Evolutionary conservation across 2,113 vertebrate genomes (phyloP), one percentile per base, ranked within the genome.

Genomic region (Muscicapa adusta): DNA sequence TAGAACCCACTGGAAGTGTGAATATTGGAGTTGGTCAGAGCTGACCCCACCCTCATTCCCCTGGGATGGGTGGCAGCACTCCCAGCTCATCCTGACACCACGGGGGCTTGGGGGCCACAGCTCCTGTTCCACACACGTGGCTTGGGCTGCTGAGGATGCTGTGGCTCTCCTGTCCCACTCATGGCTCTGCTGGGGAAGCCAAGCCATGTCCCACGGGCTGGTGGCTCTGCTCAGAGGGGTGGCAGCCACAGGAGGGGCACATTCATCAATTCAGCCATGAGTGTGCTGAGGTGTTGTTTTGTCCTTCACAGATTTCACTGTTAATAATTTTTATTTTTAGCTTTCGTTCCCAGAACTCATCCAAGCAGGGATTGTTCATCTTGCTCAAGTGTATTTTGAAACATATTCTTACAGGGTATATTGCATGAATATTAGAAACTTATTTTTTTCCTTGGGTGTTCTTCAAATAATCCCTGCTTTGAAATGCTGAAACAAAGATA

Each of bases 91-190:
- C 29, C 5, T 20, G 36, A 4, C 57, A 33, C 4, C 45, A 3
- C 9, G 18, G 34, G 23, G 29, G 1, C 17, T n/a, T 40, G 58
- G 47, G 51, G 63, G 33, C n/a, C 14, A 15, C 54, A 43, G 38
- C 71, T 42, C 45, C 48, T 0, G 13, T 10, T n/a, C 7, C 43
- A 36, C 3, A 1, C 1, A 2, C 6, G 4, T 34, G 31, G 14
- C 24, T 48, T 10, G 75, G 71, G 36, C 53, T 58, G 36, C 18
- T 28, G 36, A 43, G 45, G 62, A 5, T 12, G 15, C 14, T 23
- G 47, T 42, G 43, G 61, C 36, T 67, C 36, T 50, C 12, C 33
- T 40, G 24, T 15, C 15, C 28, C 70, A 12, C n/a, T 23, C 28
- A 1, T 22, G 23, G 51, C 47, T 42, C 18, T 1, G 9, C 43